Evolutionary conservation across 1,140 invertebrate species (phyloP).

Genomic region (Telenomus remus): DNA sequence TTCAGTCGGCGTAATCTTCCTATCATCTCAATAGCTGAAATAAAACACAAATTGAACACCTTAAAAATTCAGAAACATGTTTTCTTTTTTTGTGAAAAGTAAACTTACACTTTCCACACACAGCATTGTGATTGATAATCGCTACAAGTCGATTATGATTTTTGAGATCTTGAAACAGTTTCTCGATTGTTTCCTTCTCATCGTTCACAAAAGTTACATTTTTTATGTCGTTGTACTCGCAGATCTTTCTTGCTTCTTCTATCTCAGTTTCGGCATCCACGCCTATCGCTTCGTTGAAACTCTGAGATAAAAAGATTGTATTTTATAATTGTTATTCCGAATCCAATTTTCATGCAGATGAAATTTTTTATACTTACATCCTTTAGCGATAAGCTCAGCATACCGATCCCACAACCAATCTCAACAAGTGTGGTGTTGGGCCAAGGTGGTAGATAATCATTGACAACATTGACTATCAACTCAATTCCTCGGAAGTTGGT

Average conservation of each 20-base stretch:
- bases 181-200: conserved; percentile 56
- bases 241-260: conserved; percentile 69
- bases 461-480: conserved; percentile 64
- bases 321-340: no score
- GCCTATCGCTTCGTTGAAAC: conserved; percentile 69
- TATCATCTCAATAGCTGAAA: conserved; percentile 69
- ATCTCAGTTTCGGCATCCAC: conserved; percentile 67
- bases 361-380: conserved; percentile 62
- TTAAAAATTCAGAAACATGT: no score
- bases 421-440: conserved; percentile 69
- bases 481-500: conserved; percentile 67
- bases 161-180: conserved; percentile 56
- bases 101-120: conserved; percentile 68
- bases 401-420: conserved; percentile 71
- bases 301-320: conserved; percentile 56
- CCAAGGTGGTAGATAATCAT: conserved; percentile 62
- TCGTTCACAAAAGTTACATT: conserved; percentile 64
- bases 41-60: no score
- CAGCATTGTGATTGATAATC: conserved; percentile 68
- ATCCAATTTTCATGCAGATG: no score
- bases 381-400: conserved; percentile 69
- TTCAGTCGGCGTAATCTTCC: conserved; percentile 64
- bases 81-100: no score
- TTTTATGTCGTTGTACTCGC: conserved; percentile 45
- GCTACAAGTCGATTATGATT: conserved; percentile 57